Percentiles rank a stretch among this genome's conserved stretches.
These are phyloP conservation scores for Tetramorium alpestre DNA, from an alignment of 1,140 invertebrate genomes.

Conservation along the genomic window DNA sequence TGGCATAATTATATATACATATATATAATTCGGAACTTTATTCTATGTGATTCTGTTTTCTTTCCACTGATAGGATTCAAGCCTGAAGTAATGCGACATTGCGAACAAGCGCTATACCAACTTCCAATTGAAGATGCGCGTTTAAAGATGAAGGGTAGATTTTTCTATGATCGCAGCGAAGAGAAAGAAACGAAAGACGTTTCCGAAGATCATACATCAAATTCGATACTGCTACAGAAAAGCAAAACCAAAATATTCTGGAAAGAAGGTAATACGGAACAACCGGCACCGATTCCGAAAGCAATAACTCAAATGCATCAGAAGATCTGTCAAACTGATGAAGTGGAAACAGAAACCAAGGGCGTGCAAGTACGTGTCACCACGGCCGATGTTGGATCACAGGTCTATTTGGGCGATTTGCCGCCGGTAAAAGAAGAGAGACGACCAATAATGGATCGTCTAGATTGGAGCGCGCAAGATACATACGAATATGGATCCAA, in stretches of 20 bases:
- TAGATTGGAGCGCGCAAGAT: conserved; percentile 82
- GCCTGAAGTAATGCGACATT: conserved; percentile 83
- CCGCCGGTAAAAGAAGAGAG: conserved; percentile 76
- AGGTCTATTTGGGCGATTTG: conserved; percentile 78
- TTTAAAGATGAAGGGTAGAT: conserved; percentile 84
- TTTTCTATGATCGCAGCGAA: conserved; percentile 82
- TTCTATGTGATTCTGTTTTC: conserved; percentile 51
- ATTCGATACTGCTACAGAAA: conserved; percentile 81
- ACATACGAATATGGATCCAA: conserved; percentile 74
- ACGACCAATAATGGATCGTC: conserved; percentile 79
- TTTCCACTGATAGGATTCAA: conserved; percentile 81
- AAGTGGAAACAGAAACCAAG: conserved; percentile 66
- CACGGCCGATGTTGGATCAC: conserved; percentile 72
- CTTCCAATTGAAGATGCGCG: conserved; percentile 83
- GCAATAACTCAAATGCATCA: conserved; percentile 78
- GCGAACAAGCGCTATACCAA: conserved; percentile 81
- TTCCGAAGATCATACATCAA: conserved; percentile 69
- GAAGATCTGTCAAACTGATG: conserved; percentile 84
- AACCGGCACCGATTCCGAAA: conserved; percentile 44
- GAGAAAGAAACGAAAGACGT: conserved; percentile 61
- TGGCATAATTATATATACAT: background rate
- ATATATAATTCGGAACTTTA: conserved; percentile 13
- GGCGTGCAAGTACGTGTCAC: conserved; percentile 70
- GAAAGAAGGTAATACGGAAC: conserved; percentile 75
- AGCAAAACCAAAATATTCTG: conserved; percentile 79